Percentiles rank a stretch among this genome's conserved stretches.
These are phyloP conservation scores for Herminia tarsipennalis DNA, from an alignment of 2,888 invertebrate genomes.

Conservation along the genomic window DNA sequence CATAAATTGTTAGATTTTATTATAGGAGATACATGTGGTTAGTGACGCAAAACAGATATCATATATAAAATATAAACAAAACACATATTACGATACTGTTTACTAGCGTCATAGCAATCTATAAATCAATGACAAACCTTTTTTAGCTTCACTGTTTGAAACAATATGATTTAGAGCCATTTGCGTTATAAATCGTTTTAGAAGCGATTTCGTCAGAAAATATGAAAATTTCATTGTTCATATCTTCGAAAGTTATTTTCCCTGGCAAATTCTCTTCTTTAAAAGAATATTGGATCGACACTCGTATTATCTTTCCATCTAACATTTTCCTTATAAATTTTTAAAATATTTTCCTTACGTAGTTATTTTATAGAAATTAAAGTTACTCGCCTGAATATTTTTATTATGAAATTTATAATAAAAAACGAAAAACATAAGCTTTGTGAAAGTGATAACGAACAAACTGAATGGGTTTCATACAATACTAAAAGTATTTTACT, in stretches of 20 bases:
- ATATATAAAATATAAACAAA: constrained; percentile 15
- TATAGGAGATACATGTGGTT: background rate
- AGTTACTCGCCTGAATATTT: no score
- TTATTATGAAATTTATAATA: no score
- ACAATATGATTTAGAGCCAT: constrained; percentile 25
- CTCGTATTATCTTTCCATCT: constrained; percentile 31
- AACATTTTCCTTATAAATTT: background rate
- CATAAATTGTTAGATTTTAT: background rate
- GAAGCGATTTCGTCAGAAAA: constrained; percentile 12
- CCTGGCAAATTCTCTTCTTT: constrained; percentile 13
- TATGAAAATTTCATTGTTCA: constrained; percentile 22
- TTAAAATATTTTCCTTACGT: no score
- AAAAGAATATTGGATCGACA: constrained; percentile 25
- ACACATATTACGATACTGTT: constrained; percentile 1
- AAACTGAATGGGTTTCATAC: no score
- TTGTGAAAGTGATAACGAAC: no score
- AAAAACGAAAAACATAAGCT: no score
- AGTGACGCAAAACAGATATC: background rate
- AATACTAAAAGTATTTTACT: no score
- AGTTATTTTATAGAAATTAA: no score
- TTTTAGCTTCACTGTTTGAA: constrained; percentile 20
- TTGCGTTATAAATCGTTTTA: constrained; percentile 22
- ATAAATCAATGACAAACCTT: constrained; percentile 32
- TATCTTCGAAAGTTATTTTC: constrained; percentile 13
- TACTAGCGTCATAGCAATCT: constrained; percentile 21